Evolutionary conservation across 2,797 vertebrate genomes (phyloP).

Genomic region (Halcyon smyrnensis): DNA sequence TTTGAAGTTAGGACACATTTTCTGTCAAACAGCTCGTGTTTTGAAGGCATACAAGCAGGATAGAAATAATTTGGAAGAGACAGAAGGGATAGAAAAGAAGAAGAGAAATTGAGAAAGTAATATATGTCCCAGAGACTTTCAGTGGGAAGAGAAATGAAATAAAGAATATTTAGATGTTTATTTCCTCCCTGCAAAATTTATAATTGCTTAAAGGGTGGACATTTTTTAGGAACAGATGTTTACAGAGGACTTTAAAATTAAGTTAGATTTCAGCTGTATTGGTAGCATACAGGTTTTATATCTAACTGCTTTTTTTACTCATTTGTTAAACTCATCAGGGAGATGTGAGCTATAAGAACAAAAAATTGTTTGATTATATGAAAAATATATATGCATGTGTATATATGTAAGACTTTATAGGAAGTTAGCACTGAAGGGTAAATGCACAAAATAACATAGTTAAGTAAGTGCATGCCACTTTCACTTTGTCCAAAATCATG

Average conservation of each 20-base stretch:
- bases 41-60: neutral
- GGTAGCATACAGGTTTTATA: neutral
- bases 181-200: slow-evolving; percentile 5
- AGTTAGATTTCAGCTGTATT: neutral
- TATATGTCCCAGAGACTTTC: neutral
- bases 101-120: neutral
- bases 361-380: neutral
- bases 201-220: neutral
- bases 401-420: neutral
- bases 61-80: neutral
- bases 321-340: neutral
- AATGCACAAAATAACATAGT: neutral
- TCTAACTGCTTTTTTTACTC: neutral
- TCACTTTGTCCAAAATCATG: neutral
- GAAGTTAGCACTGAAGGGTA: neutral
- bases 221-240: slow-evolving; percentile 8
- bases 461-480: neutral
- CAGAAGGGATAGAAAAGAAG: neutral
- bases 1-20: neutral
- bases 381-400: neutral
- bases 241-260: neutral
- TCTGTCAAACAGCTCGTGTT: neutral
- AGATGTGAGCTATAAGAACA: neutral
- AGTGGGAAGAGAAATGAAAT: neutral
- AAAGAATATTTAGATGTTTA: neutral